Evolutionary conservation across 92 coral and sea anemone genomes (phyloP), one percentile per base, ranked within the genome.

Genomic region (Epizoanthus stellaris): DNA sequence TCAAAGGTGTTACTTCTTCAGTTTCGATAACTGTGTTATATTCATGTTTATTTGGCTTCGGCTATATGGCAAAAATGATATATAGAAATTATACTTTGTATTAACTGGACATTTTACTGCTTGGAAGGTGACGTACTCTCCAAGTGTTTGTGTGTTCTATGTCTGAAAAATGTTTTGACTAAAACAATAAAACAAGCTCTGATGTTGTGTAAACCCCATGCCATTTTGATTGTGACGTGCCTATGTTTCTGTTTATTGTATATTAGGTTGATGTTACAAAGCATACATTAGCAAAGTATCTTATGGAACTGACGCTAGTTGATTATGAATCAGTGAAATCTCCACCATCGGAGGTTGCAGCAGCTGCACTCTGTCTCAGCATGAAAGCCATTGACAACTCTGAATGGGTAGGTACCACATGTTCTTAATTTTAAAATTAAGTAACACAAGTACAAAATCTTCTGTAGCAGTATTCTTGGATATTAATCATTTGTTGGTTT

Each of bases 231-330:
- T 74, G 14, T 34, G 47, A 23, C 25, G 0, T 23, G 25, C 25
- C 25, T 23, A 23, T 23, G 4, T 40, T 13, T 45, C 7, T 15
- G 8, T 75, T 36, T 76, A 70, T 17, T 8, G 76, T n/a, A n/a
- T 85, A 17, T 13, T 54, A 97, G 98, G 95, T 93, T 86, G 93
- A 83, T 83, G 64, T 91, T 10, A 64, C 79, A 38, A 90, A 84
- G 25, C 99, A 97, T 88, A 97, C 95, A 5, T 79, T 97, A 89
- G 99, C 99, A 45, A 97, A 97, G 58, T 97, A 95, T 76, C 89
- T 96, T 13, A 95, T 97, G 99, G 99, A 97, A 75, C 77, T 95
- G 39, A 82, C 93, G 25, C 94, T 97, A 0, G 89, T 93, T 6
- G 99, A 97, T 80, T 97, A 97, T 77, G 85, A 73, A 15, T 93